phyloP scores from a whole-genome alignment of 2,797 vertebrate species.

The Heterohyrax brucei region DNA sequence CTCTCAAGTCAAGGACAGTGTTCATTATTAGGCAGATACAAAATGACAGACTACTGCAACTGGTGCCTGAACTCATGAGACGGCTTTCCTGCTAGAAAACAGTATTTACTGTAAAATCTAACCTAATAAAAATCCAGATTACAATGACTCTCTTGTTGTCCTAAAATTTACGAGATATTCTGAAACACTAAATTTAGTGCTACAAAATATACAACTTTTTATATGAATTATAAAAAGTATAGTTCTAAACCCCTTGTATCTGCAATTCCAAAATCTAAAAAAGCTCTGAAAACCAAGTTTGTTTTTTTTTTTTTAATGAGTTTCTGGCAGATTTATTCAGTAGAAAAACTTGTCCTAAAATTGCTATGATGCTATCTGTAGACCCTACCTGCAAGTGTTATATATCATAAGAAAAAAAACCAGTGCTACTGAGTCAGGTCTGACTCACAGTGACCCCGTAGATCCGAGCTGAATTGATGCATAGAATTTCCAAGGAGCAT shows the following conservation, averaged over 20 bases:
- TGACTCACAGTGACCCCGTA: too few relatives aligned
- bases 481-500: too few relatives aligned
- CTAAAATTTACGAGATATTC: constrained; percentile 9
- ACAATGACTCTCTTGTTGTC: constrained; percentile 11
- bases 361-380: neutral
- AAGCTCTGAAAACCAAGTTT: constrained; percentile 56
- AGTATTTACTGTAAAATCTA: constrained; percentile 34
- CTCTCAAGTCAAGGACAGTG: constrained; percentile 20
- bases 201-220: neutral
- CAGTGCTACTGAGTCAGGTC: too few relatives aligned
- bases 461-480: too few relatives aligned
- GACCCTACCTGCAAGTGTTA: neutral
- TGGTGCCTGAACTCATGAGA: constrained; percentile 5
- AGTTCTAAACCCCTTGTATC: neutral
- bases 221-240: constrained; percentile 33
- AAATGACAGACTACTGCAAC: constrained; percentile 23
- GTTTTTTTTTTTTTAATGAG: neutral
- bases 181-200: constrained; percentile 43
- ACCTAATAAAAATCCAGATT: constrained; percentile 24
- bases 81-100: constrained; percentile 51
- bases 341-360: constrained; percentile 60
- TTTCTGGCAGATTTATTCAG: constrained; percentile 14
- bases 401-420: neutral
- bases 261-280: constrained; percentile 33
- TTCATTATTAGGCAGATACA: neutral